Percentiles rank a stretch among this genome's conserved stretches.
phyloP scores from a whole-genome alignment of 1,140 invertebrate species.

The Pectinophora gossypiella region DNA sequence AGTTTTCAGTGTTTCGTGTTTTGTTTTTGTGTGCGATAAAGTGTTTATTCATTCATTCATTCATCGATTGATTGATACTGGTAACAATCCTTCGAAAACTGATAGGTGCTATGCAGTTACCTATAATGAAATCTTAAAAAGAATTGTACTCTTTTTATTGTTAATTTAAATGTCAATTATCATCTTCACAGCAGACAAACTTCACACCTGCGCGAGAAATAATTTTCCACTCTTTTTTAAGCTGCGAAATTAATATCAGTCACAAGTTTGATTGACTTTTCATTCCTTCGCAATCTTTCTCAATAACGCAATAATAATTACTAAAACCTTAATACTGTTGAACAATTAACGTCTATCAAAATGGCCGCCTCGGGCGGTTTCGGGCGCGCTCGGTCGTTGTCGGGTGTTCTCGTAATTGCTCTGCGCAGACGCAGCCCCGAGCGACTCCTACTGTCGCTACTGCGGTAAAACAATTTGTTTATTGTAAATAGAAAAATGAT shows the following conservation, averaged over 20 bases:
- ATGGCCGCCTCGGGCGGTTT: neutral
- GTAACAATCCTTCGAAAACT: no score
- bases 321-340: slow-evolving; percentile 1
- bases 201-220: neutral
- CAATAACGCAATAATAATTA: slow-evolving; percentile 1
- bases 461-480: slow-evolving; percentile 1
- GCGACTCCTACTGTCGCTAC: slow-evolving; percentile 3
- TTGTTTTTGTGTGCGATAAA: no score
- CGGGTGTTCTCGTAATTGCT: neutral
- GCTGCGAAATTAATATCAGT: neutral
- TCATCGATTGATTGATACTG: no score
- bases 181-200: no score
- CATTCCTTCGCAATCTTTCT: neutral
- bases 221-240: neutral
- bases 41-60: no score
- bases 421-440: neutral
- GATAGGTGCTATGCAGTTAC: no score
- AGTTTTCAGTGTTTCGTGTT: no score
- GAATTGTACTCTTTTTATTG: no score
- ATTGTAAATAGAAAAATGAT: slow-evolving; percentile 5
- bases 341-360: slow-evolving; percentile 3
- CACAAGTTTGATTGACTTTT: neutral
- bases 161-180: no score
- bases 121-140: no score
- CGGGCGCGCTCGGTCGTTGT: neutral